Conservation (phyloP, 2,113 vertebrate species). For the Anser brachyrhynchus region DNA sequence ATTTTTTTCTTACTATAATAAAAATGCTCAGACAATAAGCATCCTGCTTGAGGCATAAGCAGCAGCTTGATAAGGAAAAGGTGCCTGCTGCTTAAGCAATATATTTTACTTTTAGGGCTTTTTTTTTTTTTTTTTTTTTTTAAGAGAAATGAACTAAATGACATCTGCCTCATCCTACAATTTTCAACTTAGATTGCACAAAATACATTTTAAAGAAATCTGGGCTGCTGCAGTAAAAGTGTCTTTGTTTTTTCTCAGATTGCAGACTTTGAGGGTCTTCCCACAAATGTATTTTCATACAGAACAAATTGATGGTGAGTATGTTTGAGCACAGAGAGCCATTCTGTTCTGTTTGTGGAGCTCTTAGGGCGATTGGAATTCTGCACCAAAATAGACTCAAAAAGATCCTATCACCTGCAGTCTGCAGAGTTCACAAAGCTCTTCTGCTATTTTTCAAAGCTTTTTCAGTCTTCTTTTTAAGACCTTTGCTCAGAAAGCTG, state of each 20-base stretch:
- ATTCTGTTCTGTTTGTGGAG: background rate
- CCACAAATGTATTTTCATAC: background rate
- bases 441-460: background rate
- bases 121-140: constrained; percentile 11
- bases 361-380: background rate
- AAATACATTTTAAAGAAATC: constrained; percentile 35
- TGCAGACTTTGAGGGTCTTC: constrained; percentile 23
- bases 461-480: background rate
- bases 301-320: background rate
- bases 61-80: constrained; percentile 45
- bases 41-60: constrained; percentile 58
- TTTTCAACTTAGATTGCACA: constrained; percentile 55
- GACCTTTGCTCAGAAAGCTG: background rate
- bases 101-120: constrained; percentile 56
- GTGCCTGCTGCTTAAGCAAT: constrained; percentile 51
- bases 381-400: background rate
- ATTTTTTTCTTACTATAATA: constrained; percentile 52
- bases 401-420: background rate
- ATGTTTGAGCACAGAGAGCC: background rate
- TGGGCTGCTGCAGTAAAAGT: constrained; percentile 20
- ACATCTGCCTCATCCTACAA: constrained; percentile 58
- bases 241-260: constrained; percentile 20
- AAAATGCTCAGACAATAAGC: constrained; percentile 55
- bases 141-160: constrained; percentile 52
- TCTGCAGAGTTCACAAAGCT: background rate